Conservation (phyloP, 2,113 vertebrate genomes). For the Elgaria multicarinata region DNA sequence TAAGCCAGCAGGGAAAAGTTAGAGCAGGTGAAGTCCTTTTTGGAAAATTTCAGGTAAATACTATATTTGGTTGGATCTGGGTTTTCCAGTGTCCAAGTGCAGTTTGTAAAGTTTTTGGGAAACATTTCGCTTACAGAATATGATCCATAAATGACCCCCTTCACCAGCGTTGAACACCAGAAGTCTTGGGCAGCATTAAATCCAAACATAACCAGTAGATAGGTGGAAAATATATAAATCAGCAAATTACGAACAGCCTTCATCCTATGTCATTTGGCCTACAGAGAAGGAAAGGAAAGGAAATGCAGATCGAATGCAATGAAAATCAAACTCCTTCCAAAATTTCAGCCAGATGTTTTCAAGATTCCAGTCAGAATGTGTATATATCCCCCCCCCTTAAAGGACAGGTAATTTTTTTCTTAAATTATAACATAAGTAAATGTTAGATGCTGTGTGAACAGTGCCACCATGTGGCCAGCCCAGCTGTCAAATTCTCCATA, state of each 20-base stretch:
- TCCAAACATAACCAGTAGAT: constrained; percentile 99
- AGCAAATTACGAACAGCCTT: constrained; percentile 99
- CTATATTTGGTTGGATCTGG: constrained; percentile 99
- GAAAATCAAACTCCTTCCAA: constrained; percentile 76
- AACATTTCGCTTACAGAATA: constrained; percentile 99
- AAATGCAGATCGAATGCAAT: constrained; percentile 83
- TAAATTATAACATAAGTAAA: constrained; percentile 57
- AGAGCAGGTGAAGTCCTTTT: constrained; percentile 97
- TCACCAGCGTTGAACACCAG: constrained; percentile 99
- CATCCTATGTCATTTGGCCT: constrained; percentile 99
- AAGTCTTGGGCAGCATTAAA: constrained; percentile 99
- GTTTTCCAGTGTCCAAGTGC: constrained; percentile 99
- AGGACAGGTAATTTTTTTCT: constrained; percentile 82
- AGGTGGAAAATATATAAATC: constrained; percentile 99
- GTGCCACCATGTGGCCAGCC: constrained; percentile 92
- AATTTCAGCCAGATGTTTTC: constrained; percentile 81
- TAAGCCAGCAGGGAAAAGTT: constrained; percentile 97
- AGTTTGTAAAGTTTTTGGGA: constrained; percentile 99
- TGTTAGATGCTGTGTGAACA: constrained; percentile 90
- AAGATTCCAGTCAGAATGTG: constrained; percentile 75
- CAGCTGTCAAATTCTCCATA: constrained; percentile 53
- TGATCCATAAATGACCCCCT: constrained; percentile 99
- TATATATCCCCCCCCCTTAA: constrained; percentile 65
- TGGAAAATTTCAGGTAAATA: constrained; percentile 99
- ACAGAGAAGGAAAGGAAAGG: constrained; percentile 84